Evolutionary conservation across 2,888 invertebrate species (phyloP), one percentile per base, ranked within the genome.

Genomic region (Isotomurus palustris): DNA sequence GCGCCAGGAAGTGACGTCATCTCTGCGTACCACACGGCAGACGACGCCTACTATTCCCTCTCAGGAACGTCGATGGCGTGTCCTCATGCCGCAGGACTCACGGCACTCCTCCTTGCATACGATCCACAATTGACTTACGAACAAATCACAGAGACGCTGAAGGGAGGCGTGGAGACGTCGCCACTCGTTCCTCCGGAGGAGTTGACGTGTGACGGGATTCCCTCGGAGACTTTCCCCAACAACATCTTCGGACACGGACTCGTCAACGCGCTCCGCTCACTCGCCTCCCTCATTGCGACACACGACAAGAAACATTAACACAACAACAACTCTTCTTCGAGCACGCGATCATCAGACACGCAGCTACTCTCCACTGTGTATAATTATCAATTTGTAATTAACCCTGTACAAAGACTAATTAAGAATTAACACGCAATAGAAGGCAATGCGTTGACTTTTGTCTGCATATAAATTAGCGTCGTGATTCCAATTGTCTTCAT

Each of bases 31-130:
- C 44, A 53, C 40, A 40, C 22, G 2, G 27, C 47, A 6, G 58
- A 63, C 36, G n/a, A 19, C 28, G 43, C 47, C 1, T 63, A 63
- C 32, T 32, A 19, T 3, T 41, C 28, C 3, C 19, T 32, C 32
- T 60, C 59, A 4, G 67, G 67, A 17, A 65, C 67, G 0, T 51
- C 49, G 22, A 62, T 67, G 61, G 63, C 65, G 0, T 43, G 51
- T 19, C 58, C 62, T 19, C 56, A 56, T 27, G 62, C 35, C 6
- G 58, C 58, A n/a, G 62, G 62, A 14, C 40, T 52, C 10, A 53
- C 48, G 6, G 62, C 62, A 25, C 27, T 59, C 4, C 27, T 59
- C 14, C 17, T 50, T 3, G 29, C 32, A 14, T 32, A 32, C 5
- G 24, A 32, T 12, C 32, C 44, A 2, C 40, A 53, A 22, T 17